Evolutionary conservation across 30 jellyfish, hydroid and myxozoan species (phyloP).

Genomic region (Aurelia aurita complex sp. Pacific): DNA sequence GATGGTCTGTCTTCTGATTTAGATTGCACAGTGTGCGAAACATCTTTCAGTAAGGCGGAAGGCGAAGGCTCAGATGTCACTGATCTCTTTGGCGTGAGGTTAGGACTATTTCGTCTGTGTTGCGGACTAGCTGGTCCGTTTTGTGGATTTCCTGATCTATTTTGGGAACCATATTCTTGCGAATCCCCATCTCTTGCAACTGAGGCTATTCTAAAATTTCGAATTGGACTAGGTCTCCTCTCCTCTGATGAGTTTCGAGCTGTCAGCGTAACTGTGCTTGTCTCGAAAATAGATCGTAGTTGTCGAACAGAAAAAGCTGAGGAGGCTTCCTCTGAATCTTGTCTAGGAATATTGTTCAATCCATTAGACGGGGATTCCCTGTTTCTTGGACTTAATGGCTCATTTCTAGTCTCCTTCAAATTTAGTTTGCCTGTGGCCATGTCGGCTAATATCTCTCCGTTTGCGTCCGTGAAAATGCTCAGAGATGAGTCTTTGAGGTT

Average conservation of each 20-base stretch:
- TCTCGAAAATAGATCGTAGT: constrained; percentile 28
- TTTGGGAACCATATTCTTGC: too few species aligned
- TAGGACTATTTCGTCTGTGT: too few species aligned
- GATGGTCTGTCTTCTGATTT: too few species aligned
- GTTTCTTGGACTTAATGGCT: background rate
- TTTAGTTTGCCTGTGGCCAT: background rate
- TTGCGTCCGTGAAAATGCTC: too few species aligned
- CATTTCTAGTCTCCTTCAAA: background rate
- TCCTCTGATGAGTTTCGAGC: constrained; percentile 54
- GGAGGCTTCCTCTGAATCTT: background rate
- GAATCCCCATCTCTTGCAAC: too few species aligned
- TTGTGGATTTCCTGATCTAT: too few species aligned
- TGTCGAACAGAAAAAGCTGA: constrained; percentile 26
- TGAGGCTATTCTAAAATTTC: background rate
- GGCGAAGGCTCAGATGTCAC: too few species aligned
- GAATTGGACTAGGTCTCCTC: background rate
- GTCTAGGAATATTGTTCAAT: background rate
- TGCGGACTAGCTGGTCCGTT: too few species aligned
- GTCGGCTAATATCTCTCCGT: too few species aligned
- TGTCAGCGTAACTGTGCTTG: constrained; percentile 29
- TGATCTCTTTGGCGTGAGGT: too few species aligned
- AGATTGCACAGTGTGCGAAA: too few species aligned
- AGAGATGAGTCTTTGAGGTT: background rate
- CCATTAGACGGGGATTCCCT: background rate
- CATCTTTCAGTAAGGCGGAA: too few species aligned